phyloP scores from a whole-genome alignment of 92 coral and sea anemone species.

The Isaurus tuberculatus region DNA sequence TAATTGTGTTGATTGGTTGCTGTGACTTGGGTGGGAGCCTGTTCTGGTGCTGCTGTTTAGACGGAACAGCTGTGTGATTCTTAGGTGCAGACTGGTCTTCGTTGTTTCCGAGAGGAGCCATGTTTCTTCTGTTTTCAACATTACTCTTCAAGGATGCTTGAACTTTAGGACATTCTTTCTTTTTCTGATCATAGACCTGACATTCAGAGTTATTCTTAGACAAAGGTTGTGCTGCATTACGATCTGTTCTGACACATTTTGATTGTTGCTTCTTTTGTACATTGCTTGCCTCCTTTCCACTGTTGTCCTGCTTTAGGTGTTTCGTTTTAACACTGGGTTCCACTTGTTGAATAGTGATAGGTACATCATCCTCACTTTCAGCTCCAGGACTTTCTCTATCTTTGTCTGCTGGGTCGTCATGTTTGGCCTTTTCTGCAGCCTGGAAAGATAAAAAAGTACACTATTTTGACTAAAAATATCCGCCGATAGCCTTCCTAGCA shows the following conservation, averaged over 20 bases:
- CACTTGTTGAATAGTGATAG: not conserved
- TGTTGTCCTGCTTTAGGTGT: not conserved
- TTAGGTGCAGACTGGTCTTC: slow-evolving; percentile 2
- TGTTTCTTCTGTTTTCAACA: slow-evolving; percentile 11
- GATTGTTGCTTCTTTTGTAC: not conserved
- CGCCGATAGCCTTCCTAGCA: no score
- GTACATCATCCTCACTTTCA: slow-evolving; percentile 35
- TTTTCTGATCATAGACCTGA: slow-evolving; percentile 20
- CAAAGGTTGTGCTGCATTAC: not conserved
- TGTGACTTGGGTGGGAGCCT: slow-evolving; percentile 13
- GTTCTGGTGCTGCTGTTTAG: slow-evolving; percentile 34
- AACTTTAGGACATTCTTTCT: not conserved
- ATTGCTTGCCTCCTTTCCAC: not conserved
- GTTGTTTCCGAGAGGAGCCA: not conserved
- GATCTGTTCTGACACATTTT: not conserved
- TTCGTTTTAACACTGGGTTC: not conserved
- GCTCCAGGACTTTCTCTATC: slow-evolving; percentile 31
- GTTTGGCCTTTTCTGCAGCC: slow-evolving; percentile 45
- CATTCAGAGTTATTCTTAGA: not conserved
- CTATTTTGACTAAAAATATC: not conserved
- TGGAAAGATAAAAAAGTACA: not conserved
- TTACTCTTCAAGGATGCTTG: slow-evolving; percentile 11
- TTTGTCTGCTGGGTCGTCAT: slow-evolving; percentile 25
- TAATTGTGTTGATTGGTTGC: not conserved
- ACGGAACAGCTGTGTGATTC: not conserved